These are phyloP conservation scores for Drosophila kikkawai DNA, from an alignment of 1,140 invertebrate species.

Conservation along the genomic window DNA sequence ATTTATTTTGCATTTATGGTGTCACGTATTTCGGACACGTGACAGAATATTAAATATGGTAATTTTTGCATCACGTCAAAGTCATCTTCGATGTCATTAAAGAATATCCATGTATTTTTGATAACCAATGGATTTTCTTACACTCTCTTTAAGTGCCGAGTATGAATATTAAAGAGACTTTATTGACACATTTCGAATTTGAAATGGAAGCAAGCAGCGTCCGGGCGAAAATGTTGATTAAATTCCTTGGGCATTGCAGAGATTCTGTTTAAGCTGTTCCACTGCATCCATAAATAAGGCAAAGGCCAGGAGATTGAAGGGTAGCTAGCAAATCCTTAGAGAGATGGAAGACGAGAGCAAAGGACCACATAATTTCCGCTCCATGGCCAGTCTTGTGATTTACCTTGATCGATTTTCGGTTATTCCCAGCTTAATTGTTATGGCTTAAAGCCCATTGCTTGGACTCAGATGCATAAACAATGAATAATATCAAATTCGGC, in stretches of 20 bases:
- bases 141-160: not conserved
- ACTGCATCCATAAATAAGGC: constrained; percentile 45
- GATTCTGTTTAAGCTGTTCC: constrained; percentile 24
- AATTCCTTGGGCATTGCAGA: constrained; percentile 8
- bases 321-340: constrained; percentile 1
- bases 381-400: not conserved
- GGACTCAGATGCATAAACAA: constrained; percentile 6
- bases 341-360: not conserved
- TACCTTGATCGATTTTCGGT: constrained; percentile 15
- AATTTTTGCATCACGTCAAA: constrained; percentile 1
- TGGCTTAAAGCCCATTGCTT: constrained; percentile 6
- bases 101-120: constrained; percentile 23
- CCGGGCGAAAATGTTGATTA: constrained; percentile 2
- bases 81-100: constrained; percentile 24
- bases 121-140: not conserved
- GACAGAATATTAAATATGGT: constrained; percentile 22
- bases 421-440: constrained; percentile 22
- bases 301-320: constrained; percentile 30
- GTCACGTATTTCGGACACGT: constrained; percentile 15
- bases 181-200: constrained; percentile 36
- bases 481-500: constrained; percentile 12
- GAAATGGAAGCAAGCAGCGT: constrained; percentile 1
- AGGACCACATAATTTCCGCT: constrained; percentile 37
- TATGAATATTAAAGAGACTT: constrained; percentile 23
- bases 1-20: constrained; percentile 29